Conservation (phyloP, 37 sponge, comb jelly and placozoan genomes). For the Halichondria panicea region DNA sequence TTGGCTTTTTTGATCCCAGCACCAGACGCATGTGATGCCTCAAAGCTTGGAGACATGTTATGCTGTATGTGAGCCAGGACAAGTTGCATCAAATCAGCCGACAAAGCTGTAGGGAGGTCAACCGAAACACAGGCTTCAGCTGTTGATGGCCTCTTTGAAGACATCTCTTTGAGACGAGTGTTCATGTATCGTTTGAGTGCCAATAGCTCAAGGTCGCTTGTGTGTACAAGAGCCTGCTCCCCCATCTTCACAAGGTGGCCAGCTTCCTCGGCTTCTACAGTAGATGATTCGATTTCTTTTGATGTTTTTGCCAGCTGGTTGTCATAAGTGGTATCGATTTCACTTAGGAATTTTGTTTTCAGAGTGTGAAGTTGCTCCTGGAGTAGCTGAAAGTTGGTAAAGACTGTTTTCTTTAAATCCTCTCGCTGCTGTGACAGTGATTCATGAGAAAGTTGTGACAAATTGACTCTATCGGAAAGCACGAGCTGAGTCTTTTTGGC, state of each 20-base stretch:
- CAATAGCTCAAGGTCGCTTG: slow-evolving; percentile 25
- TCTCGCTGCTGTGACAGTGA: not conserved
- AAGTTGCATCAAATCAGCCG: not conserved
- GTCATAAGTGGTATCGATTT: not conserved
- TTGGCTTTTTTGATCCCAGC: not conserved
- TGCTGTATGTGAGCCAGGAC: not conserved
- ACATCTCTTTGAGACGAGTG: slow-evolving; percentile 9
- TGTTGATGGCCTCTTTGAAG: not conserved
- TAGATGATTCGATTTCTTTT: not conserved
- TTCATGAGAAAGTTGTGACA: not conserved
- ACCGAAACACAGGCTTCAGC: not conserved
- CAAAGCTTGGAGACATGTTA: not conserved
- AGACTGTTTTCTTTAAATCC: not conserved
- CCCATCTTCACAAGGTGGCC: not conserved
- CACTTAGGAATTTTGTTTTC: not conserved
- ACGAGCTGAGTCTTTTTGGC: not conserved
- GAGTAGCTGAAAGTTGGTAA: not conserved
- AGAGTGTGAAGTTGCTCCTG: not conserved
- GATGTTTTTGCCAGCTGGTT: not conserved
- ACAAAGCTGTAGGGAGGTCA: not conserved
- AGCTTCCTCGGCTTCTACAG: not conserved
- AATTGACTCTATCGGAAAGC: not conserved
- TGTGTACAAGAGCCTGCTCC: not conserved
- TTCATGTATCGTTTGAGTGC: slow-evolving; percentile 8
- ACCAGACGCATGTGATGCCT: not conserved